Conservation (phyloP, 2,797 vertebrate genomes). For the Otolemur crassicaudatus region DNA sequence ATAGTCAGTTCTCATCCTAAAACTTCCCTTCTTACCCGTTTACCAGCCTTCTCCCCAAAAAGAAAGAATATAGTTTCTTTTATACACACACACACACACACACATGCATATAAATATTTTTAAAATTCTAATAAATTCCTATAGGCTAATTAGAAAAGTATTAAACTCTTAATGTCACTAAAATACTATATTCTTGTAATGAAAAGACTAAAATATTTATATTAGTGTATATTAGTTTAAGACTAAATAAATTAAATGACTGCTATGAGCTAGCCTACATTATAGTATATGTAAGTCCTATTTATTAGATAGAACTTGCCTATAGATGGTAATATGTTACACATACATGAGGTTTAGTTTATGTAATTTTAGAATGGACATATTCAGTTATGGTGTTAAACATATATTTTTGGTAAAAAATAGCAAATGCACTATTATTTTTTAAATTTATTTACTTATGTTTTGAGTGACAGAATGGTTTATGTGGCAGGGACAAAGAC, state of each 20-base stretch:
- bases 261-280: neutral
- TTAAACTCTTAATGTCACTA: neutral
- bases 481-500: too few relatives aligned
- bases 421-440: neutral
- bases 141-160: neutral
- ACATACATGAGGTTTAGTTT: neutral
- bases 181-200: slow-evolving; percentile 46
- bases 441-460: neutral
- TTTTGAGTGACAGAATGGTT: too few relatives aligned
- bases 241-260: slow-evolving; percentile 33
- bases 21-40: neutral
- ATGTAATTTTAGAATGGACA: slow-evolving; percentile 41
- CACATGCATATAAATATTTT: neutral
- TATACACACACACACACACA: neutral
- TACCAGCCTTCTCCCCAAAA: neutral
- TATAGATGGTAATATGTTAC: neutral
- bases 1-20: neutral
- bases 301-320: neutral
- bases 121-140: slow-evolving; percentile 6
- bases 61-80: neutral
- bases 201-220: slow-evolving; percentile 29
- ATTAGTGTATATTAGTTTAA: slow-evolving; percentile 31
- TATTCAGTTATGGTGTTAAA: neutral
- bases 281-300: neutral
- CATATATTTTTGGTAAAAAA: neutral